phyloP scores from a whole-genome alignment of 2,888 invertebrate genomes.

The Eupithecia abbreviata region DNA sequence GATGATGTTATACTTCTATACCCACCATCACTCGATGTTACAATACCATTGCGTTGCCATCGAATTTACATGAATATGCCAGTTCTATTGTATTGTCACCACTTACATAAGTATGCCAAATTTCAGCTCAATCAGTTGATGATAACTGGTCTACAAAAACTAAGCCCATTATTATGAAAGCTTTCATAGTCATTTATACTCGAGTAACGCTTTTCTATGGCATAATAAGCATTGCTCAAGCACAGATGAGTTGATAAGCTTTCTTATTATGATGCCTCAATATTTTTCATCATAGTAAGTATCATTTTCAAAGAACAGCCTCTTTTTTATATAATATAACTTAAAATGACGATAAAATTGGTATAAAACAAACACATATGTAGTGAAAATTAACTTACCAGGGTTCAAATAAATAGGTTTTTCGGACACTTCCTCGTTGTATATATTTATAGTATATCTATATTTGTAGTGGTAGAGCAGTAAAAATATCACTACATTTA shows the following conservation, averaged over 20 bases:
- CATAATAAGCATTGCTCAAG: not conserved
- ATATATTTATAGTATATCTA: not conserved
- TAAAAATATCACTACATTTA: not conserved
- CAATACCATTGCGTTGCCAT: not conserved
- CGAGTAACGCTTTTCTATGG: not conserved
- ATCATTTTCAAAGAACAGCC: not conserved
- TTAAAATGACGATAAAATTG: not conserved
- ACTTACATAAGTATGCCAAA: not conserved
- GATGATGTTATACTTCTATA: too few relatives aligned
- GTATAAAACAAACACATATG: not conserved
- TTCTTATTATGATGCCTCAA: not conserved
- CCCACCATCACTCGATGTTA: not conserved
- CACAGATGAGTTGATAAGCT: not conserved
- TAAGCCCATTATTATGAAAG: too few relatives aligned
- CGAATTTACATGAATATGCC: not conserved
- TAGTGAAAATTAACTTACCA: not conserved
- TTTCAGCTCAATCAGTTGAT: not conserved
- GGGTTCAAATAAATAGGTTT: not conserved
- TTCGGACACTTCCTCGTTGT: not conserved
- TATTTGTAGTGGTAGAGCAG: not conserved
- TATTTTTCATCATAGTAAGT: not conserved
- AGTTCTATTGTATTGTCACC: not conserved
- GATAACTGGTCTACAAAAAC: not conserved
- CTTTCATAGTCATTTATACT: not conserved
- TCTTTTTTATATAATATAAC: not conserved